phyloP scores from a whole-genome alignment of 2,113 vertebrate genomes.

The Microcebus tavaratra region DNA sequence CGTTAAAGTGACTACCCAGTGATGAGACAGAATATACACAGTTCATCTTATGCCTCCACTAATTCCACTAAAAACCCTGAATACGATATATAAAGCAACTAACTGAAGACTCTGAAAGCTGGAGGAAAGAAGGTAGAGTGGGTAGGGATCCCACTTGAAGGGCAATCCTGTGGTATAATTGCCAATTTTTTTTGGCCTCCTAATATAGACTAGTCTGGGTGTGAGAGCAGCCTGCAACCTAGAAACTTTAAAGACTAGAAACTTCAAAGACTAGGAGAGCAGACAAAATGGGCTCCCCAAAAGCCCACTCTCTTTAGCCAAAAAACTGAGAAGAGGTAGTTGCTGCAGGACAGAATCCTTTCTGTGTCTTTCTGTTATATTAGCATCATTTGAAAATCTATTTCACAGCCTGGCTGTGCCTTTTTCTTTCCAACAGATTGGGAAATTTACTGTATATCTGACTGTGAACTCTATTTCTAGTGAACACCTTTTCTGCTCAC shows the following conservation, averaged over 20 bases:
- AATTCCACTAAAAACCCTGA: background rate
- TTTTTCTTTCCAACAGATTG: slow-evolving; percentile 9
- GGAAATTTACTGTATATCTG: background rate
- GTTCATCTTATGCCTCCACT: background rate
- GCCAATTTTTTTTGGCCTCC: background rate
- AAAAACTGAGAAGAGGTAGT: background rate
- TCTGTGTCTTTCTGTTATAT: background rate
- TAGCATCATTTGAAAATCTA: background rate
- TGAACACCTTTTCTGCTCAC: background rate
- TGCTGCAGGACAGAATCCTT: background rate
- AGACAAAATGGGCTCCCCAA: background rate
- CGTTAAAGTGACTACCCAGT: background rate
- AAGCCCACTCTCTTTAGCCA: background rate
- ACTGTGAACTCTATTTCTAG: background rate
- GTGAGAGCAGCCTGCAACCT: background rate
- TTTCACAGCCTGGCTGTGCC: background rate
- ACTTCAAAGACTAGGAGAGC: background rate
- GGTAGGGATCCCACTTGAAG: background rate
- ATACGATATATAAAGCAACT: background rate
- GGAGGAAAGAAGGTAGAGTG: background rate
- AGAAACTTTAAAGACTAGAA: background rate
- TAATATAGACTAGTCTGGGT: background rate
- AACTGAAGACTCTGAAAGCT: background rate
- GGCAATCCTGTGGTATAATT: background rate
- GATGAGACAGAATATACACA: background rate